Evolutionary conservation across 2,888 invertebrate species (phyloP).

Genomic region (Apantesis nais): DNA sequence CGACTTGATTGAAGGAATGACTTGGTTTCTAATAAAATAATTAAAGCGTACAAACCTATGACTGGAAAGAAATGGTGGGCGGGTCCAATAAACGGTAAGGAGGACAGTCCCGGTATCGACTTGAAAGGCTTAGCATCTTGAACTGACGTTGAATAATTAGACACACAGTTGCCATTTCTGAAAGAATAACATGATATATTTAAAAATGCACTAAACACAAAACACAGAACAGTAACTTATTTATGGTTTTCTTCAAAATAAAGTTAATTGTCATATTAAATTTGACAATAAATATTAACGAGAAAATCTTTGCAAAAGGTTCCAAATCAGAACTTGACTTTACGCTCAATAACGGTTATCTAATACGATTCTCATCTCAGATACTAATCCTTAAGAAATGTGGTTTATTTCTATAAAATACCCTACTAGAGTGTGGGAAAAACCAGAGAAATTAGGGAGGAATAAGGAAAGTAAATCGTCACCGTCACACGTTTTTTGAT

Average conservation of each 20-base stretch:
- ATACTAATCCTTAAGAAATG: too few relatives aligned
- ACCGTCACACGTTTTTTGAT: too few relatives aligned
- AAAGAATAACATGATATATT: neutral
- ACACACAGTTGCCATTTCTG: neutral
- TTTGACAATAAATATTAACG: too few relatives aligned
- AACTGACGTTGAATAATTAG: conserved; percentile 38
- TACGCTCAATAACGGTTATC: neutral
- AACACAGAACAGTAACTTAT: neutral
- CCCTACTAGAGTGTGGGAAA: neutral
- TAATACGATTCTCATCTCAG: too few relatives aligned
- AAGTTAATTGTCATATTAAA: too few relatives aligned
- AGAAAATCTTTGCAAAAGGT: neutral
- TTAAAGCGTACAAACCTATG: conserved; percentile 56
- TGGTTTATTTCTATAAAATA: neutral
- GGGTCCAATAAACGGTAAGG: conserved; percentile 68
- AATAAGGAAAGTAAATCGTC: too few relatives aligned
- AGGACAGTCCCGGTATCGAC: conserved; percentile 69
- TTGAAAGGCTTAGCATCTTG: conserved; percentile 59
- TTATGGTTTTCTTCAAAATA: neutral
- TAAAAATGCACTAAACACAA: neutral
- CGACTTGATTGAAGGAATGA: too few relatives aligned
- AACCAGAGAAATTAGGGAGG: too few relatives aligned
- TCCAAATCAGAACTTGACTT: neutral
- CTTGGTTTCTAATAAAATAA: too few relatives aligned
- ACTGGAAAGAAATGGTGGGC: conserved; percentile 69